Base-by-base conservation (phyloP, 2,888 invertebrate genomes). In the Drosophila pegasa region DNA sequence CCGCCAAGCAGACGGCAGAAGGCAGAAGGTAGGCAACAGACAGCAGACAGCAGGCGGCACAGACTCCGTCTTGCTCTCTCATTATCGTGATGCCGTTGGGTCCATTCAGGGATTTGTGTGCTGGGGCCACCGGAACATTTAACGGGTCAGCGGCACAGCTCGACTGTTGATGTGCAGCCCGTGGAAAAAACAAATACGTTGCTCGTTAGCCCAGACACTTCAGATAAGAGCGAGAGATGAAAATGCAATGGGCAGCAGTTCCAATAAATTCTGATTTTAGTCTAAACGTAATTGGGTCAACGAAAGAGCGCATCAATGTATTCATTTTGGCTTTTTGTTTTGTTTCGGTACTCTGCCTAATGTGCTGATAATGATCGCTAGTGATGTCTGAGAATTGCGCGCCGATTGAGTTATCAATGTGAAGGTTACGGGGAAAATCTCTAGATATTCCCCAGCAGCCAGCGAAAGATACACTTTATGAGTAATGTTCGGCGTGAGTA, bases 121-220 rank as follows among this genome's bases (percentile, higher is more conserved):
- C 20, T 16, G 47, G 79, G 81, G 85, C 79, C 82, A 85, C 85
- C 82, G 78, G 85, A 84, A 87, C 81, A 87, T 85, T 76, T 87
- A 87, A 83, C 82, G 88, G 82, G 86, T 85, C 88, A 87, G 65
- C 83, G 61, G 58, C 61, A 16, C 58, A 58, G 50, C 67, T 5
- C 33, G 27, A 16, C 75, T 75, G 74, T 68, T 79, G 80, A 79
- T 66, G 80, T 73, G 77, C 63, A 56, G 47, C 52, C 59, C 67
- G 64, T 65, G 85, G 71, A 74, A 68, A 47, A 52, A 79, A 83
- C 80, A 76, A 87, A 83, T 87, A 76, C 79, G 74, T 78, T 74
- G 83, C 83, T 87, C 83, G 88, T 83, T 83, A 82, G 80, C 45
- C 35, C 82, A 74, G 86, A 85, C 83, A 83, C 83, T 82, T 85